A percentile compares a stretch with the other conserved stretches of the same genome.
Conservation (phyloP, 2,888 invertebrate species). For the Unio delphinus region DNA sequence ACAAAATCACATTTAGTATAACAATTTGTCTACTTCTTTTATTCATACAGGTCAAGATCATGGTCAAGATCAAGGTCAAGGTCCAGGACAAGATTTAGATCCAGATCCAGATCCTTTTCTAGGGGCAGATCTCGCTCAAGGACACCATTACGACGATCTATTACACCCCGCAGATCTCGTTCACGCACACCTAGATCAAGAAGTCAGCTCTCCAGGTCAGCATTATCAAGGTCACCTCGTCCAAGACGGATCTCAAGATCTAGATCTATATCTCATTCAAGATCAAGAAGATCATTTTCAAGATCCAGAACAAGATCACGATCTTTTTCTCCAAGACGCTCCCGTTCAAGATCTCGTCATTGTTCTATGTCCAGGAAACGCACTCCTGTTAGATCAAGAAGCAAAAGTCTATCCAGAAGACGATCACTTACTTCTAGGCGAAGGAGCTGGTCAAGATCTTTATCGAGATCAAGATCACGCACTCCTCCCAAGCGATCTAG, state of each 20-base stretch:
- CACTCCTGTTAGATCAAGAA: conserved; percentile 4
- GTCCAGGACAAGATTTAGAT: conserved; percentile 29
- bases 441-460: conserved; percentile 15
- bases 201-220: conserved; percentile 6
- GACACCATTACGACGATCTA: conserved; percentile 15
- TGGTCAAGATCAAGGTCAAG: conserved; percentile 31
- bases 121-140: conserved; percentile 18
- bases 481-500: conserved; percentile 8
- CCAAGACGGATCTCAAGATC: conserved; percentile 32
- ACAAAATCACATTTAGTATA: too few species aligned
- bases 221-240: conserved; percentile 28
- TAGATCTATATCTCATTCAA: conserved; percentile 24
- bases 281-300: conserved; percentile 29
- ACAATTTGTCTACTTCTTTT: too few species aligned
- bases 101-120: conserved; percentile 7
- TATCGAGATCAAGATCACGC: conserved; percentile 26
- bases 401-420: conserved; percentile 12
- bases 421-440: conserved; percentile 16
- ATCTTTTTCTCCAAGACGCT: conserved; percentile 27
- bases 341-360: conserved; percentile 31
- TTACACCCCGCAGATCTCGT: conserved; percentile 15
- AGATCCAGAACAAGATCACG: conserved; percentile 28
- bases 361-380: conserved; percentile 2
- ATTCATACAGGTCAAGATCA: conserved; percentile 29
- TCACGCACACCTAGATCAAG: conserved; percentile 18